These are phyloP conservation scores for Meiosimyza decipiens DNA, from an alignment of 2,888 invertebrate genomes.

Conservation along the genomic window DNA sequence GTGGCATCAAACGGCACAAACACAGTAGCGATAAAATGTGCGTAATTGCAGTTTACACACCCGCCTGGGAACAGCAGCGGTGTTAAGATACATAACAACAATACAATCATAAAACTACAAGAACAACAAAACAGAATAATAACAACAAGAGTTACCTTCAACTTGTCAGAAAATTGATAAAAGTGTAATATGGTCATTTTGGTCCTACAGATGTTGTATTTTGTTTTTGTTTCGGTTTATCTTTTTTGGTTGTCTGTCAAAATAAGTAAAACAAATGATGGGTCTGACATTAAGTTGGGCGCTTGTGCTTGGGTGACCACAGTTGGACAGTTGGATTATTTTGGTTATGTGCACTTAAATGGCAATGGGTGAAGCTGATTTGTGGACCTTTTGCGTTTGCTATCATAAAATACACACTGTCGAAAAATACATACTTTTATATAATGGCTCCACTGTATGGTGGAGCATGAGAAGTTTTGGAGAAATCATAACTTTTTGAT, in stretches of 20 bases:
- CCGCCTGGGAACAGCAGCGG: not conserved
- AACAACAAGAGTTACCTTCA: not conserved
- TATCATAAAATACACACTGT: too few relatives aligned
- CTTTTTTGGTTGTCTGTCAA: not conserved
- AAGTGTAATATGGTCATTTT: constrained; percentile 2
- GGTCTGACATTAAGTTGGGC: not conserved
- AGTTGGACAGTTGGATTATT: not conserved
- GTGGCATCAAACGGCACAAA: too few relatives aligned
- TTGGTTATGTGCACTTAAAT: not conserved
- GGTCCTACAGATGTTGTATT: not conserved
- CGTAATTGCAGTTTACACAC: not conserved
- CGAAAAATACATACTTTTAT: too few relatives aligned
- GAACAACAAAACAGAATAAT: not conserved
- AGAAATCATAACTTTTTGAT: too few relatives aligned
- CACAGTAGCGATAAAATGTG: constrained; percentile 5
- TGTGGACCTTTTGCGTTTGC: too few relatives aligned
- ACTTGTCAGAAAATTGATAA: constrained; percentile 15
- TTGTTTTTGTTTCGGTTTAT: too few relatives aligned
- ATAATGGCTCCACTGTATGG: too few relatives aligned
- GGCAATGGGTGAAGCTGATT: not conserved
- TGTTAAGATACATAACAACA: too few relatives aligned
- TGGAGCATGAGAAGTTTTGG: too few relatives aligned
- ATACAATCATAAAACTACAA: not conserved
- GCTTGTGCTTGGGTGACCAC: not conserved
- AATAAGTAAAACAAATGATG: constrained; percentile 6